Percentiles rank a stretch among this genome's conserved stretches.
These are phyloP conservation scores for Cryptocheilus praepositus DNA, from an alignment of 2,888 invertebrate genomes.

Conservation along the genomic window DNA sequence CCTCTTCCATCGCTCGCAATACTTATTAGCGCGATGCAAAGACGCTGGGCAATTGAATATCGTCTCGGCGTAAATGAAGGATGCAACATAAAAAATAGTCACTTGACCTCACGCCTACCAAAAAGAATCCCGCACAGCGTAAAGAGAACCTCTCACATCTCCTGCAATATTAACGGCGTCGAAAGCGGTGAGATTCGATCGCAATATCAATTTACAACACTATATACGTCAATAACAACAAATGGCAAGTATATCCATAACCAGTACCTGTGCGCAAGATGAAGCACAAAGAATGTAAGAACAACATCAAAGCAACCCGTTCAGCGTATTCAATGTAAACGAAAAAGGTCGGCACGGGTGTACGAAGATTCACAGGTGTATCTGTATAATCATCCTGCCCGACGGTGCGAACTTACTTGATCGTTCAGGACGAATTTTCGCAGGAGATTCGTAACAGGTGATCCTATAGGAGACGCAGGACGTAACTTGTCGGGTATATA, in stretches of 20 bases:
- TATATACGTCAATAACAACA: conserved; percentile 2
- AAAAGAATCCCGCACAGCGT: background rate
- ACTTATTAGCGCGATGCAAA: background rate
- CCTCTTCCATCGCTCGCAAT: background rate
- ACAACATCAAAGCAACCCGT: conserved; percentile 1
- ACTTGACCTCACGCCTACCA: background rate
- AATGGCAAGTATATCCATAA: conserved; percentile 1
- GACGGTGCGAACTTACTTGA: background rate
- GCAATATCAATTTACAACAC: background rate
- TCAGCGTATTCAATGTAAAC: background rate
- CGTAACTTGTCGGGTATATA: conserved; percentile 6
- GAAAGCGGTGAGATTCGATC: too few relatives aligned
- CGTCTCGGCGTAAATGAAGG: background rate
- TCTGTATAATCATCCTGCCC: too few relatives aligned
- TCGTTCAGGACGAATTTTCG: background rate
- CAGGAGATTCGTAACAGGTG: conserved; percentile 4
- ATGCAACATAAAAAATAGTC: background rate
- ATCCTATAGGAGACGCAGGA: background rate
- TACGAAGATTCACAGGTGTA: background rate
- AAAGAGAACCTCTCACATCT: background rate
- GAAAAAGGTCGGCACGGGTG: background rate
- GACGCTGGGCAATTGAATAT: background rate
- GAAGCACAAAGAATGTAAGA: conserved; percentile 3
- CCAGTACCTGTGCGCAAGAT: background rate
- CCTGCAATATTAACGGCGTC: too few relatives aligned